Base-by-base conservation (phyloP, 1,140 invertebrate species). In the Macrobrachium nipponense region DNA sequence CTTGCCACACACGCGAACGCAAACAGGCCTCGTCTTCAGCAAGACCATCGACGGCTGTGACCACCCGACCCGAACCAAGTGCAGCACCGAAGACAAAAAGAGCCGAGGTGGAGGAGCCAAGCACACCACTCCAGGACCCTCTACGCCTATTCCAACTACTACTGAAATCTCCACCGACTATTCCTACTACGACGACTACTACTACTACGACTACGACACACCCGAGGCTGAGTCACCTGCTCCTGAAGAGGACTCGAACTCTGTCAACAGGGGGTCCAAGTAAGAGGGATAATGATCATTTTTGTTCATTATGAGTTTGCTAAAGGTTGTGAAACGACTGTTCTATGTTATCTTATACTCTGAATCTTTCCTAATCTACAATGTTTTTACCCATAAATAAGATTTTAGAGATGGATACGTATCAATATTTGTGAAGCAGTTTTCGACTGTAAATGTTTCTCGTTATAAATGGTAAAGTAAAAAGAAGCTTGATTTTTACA, bases 31-130 rank as follows among this genome's bases (percentile, higher is more conserved):
- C 20, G 96, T 95, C 90, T 98, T 98, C 91, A 98, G 97, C 91
- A 97, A 97, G 89, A 94, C 94, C 8, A 96, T 96, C 0, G 96
- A 98, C 90, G 97, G 96, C 7, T 98, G 97, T 90, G 97, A 98
- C 90, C 98, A 97, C 90, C 94, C 96, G 0, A 93, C 96, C 78
- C 97, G 98, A 90, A 97, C 98, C 0, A 92, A 95, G 20, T 98
- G 97, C 90, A 91, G 90, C 36, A 86, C 86, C 5, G 83, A 51
- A 10, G 51, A 51, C 51, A 51, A 78, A 36, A 86, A 86, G 51
- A 80, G 73, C 17, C 64, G 82, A 36, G 70, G 86, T 0, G 87
- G 88, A 27, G 88, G 78, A 18, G 84, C 77, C 5, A 78, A 66
- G 5, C 80, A 72, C 60, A 76, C 87, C 8, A 86, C 78, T 23